Base-by-base conservation (phyloP, 2,888 invertebrate genomes). In the Ceramica pisi region DNA sequence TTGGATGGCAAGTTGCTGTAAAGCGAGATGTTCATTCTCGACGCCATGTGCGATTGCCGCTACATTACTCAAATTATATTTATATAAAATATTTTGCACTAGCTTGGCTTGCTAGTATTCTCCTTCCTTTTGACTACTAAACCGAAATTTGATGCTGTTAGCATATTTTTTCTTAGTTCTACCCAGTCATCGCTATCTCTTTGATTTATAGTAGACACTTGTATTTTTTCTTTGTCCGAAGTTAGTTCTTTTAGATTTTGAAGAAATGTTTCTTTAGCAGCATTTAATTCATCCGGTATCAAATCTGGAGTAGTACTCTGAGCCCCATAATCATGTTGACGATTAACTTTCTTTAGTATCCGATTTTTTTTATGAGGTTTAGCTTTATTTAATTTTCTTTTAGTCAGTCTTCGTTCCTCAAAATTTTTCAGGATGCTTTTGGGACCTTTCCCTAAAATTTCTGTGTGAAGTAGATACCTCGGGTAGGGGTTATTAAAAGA, bases 1-100 rank as follows among this genome's bases (percentile, higher is more conserved):
- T 71, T 81, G 78, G 7, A 14, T 35, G 0, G 53, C n/a, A 6
- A 75, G 56, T 60, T 70, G 70, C 5, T 26, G n/a, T 8, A 63
- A 41, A 21, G 67, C 67, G 1, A 59, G 55, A 12, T 51, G 23
- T 51, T 81, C 71, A 0, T 51, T 23, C 51, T 81, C 71, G 0
- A 63, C 59, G 8, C 83, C 82, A 68, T 83, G 79, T 53, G 56
- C 66, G 3, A 67, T 63, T 44, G 53, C 62, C 16, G 51, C 21
- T 67, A 51, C 21, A 9, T 67, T 31, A 10, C 51, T 64, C 5
- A 61, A 31, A 4, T 60, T 67, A 5, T 10, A 63, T 64, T 71
- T 51, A 26, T 51, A 67, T 21, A 67, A 66, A 66, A 57, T 66
- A 38, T 66, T 57, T 66, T 66, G 2, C 57, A 66, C 57, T 57